Evolutionary conservation across 1,140 invertebrate species (phyloP), one percentile per base, ranked within the genome.

Genomic region (Charaxes varanes): DNA sequence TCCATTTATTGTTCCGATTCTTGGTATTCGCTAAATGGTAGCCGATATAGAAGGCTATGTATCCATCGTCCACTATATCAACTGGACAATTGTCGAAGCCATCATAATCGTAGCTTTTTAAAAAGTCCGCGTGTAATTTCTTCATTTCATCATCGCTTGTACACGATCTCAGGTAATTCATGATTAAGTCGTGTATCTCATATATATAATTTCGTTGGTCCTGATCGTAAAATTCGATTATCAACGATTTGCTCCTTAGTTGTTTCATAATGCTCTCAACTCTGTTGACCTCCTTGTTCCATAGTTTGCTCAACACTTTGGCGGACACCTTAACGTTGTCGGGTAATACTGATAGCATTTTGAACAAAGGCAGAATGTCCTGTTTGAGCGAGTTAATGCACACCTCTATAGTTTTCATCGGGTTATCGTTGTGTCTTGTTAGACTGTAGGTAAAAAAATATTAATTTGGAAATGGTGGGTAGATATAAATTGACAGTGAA

Each of bases 41-140:
- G 1, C 79, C 79, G 3, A 83, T 64, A 40, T 77, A 79, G 11
- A 63, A 77, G 0, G 79, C 76, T 51, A 83, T 80, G 33, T 83
- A 83, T 0, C 72, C 70, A 49, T 83, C 76, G 24, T 83, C 74
- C 0, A 62, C 46, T 13, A 83, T 76, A 22, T 79, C 68, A 3
- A 70, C 36, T 0, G 79, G 67, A 1, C 50, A 36, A 14, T 53
- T 53, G 15, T 54, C 53, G 0, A 32, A 19, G 19, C 59, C 57
- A 17, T 56, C 50, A 46, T 80, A 80, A 8, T 64, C 35, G 30
- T 83, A 83, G 19, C 59, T 80, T 14, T 64, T 80, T 0, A 83
- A 35, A 4, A 83, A 68, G n/a, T 71, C 63, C 1, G 35, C 36
- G 24, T 83, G 73, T 14, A 73, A 32, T 41, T 62, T 79, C 18